Conservation (phyloP, 2,113 vertebrate species). For the Argyrosomus japonicus region DNA sequence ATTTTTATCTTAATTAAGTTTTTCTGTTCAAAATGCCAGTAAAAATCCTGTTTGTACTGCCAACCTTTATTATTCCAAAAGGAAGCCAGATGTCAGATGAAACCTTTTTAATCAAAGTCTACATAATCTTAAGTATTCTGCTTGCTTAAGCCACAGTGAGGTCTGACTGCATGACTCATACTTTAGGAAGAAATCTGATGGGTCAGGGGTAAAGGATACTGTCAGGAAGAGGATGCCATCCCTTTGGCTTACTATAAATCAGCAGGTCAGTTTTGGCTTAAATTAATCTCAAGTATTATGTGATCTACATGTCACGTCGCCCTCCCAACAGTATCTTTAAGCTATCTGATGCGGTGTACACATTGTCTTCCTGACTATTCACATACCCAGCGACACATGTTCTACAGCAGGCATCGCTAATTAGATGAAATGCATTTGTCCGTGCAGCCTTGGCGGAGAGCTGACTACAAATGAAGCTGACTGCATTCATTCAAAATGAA, state of each 20-base stretch:
- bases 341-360: constrained; percentile 21
- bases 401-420: constrained; percentile 55
- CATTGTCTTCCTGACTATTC: constrained; percentile 38
- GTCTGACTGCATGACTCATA: constrained; percentile 42
- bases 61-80: constrained; percentile 9
- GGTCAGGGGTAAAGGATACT: constrained; percentile 53
- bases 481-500: constrained; percentile 58
- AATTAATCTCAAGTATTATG: constrained; percentile 60
- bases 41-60: not conserved
- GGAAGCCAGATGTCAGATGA: constrained; percentile 3
- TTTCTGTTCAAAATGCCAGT: not conserved
- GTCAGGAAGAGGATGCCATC: constrained; percentile 45
- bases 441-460: constrained; percentile 38
- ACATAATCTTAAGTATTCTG: constrained; percentile 8
- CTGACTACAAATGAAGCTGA: constrained; percentile 63
- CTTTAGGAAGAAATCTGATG: constrained; percentile 35
- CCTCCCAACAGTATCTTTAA: constrained; percentile 35
- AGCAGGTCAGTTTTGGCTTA: constrained; percentile 56
- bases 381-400: constrained; percentile 41
- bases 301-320: constrained; percentile 41
- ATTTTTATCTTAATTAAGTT: not conserved
- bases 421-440: constrained; percentile 67
- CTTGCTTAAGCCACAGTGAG: not conserved
- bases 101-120: constrained; percentile 33
- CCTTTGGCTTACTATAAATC: constrained; percentile 57